Evolutionary conservation across 1,140 invertebrate genomes (phyloP).

Genomic region (Magallana angulata): DNA sequence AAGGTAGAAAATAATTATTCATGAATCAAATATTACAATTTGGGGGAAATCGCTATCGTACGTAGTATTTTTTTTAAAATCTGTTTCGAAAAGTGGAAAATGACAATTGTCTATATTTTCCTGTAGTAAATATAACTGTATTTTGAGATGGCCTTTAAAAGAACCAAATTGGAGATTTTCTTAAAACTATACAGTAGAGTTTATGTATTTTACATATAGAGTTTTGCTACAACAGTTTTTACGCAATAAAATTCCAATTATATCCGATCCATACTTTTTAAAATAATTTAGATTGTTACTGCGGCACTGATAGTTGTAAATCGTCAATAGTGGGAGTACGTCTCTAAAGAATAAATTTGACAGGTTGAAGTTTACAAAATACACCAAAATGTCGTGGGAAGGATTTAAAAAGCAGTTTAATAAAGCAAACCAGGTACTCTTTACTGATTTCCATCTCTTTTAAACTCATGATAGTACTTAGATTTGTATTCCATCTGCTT

Average conservation of each 20-base stretch:
- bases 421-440: conserved; percentile 96
- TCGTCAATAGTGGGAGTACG: conserved; percentile 40
- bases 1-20: too few relatives aligned
- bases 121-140: too few relatives aligned
- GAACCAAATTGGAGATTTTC: too few relatives aligned
- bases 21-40: too few relatives aligned
- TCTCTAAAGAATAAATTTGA: conserved; percentile 22
- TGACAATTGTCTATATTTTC: too few relatives aligned
- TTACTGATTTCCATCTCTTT: not conserved
- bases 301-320: not conserved
- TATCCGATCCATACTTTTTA: not conserved
- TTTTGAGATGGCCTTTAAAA: too few relatives aligned
- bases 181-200: too few relatives aligned
- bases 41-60: too few relatives aligned
- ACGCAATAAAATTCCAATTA: too few relatives aligned
- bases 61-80: too few relatives aligned
- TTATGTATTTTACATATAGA: not conserved
- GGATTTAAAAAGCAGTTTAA: conserved; percentile 99
- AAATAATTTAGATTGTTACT: not conserved
- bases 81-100: too few relatives aligned
- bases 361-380: conserved; percentile 2
- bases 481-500: not conserved
- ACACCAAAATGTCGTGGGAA: conserved; percentile 92
- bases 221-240: not conserved
- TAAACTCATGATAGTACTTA: not conserved